Percentiles rank a stretch among this genome's conserved stretches.
phyloP scores from a whole-genome alignment of 2,797 vertebrate genomes.

The Hippocampus kuda region DNA sequence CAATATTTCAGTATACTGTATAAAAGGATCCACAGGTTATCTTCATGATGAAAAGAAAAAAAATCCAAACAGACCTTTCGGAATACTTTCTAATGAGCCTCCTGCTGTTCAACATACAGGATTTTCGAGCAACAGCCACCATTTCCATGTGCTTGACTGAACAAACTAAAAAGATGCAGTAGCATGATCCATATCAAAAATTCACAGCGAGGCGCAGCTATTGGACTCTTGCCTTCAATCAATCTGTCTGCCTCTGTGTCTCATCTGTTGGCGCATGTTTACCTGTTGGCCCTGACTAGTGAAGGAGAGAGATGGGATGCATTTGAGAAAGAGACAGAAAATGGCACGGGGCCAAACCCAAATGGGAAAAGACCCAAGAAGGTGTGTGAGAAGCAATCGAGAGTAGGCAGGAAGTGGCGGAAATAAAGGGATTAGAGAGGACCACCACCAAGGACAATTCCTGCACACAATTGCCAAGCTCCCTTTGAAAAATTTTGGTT shows the following conservation, averaged over 20 bases:
- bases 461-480: constrained; percentile 30
- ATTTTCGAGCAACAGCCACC: neutral
- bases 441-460: constrained; percentile 50
- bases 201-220: constrained; percentile 32
- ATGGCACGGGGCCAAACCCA: neutral
- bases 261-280: constrained; percentile 49
- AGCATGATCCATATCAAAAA: constrained; percentile 34
- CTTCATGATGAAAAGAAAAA: neutral
- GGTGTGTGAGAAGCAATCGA: constrained; percentile 13
- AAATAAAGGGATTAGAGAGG: constrained; percentile 22
- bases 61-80: neutral
- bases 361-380: constrained; percentile 7
- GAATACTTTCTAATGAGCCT: neutral
- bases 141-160: neutral
- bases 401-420: constrained; percentile 3
- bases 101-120: neutral
- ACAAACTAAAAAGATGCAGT: neutral
- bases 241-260: constrained; percentile 14
- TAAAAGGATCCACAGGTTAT: neutral
- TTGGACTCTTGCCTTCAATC: constrained; percentile 27
- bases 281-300: constrained; percentile 36
- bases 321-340: constrained; percentile 2
- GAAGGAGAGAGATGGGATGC: constrained; percentile 43
- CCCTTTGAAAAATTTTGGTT: constrained; percentile 26
- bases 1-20: too few relatives aligned